Base-by-base conservation (phyloP, 2,113 vertebrate species). In the Lophotis ruficrista region DNA sequence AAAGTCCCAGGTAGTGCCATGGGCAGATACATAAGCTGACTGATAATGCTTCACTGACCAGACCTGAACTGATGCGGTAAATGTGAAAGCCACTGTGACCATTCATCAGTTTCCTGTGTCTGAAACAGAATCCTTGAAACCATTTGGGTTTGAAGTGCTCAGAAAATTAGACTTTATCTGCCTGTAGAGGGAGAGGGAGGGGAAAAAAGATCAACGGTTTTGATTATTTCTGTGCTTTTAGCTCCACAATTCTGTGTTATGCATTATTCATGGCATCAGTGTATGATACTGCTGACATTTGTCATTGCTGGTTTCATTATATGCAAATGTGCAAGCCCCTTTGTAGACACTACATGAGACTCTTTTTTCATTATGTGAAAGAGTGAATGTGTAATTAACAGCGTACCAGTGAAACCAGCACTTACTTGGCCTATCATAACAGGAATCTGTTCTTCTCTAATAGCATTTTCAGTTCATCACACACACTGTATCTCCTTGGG, bases 181-280 rank as follows among this genome's bases (percentile, higher is more conserved):
- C 69, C 23, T 60, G 21, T 35, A 68, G 51, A 81, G 48, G 35
- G 48, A 54, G 48, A 48, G 14, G 14, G 2, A 28, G 21, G 14
- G 15, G 11, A 20, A 45, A 25, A 37, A 60, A 89, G 61, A 94
- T 84, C 72, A 75, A 45, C 0, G 5, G 13, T 8, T 92, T 72
- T 61, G 88, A 95, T 95, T 93, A 82, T 78, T 95, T 60, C 69
- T 89, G 38, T 87, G 57, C 90, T 87, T 91, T 84, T 68, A 89
- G 83, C 66, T 94, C 76, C 27, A 37, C 80, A 31, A 0, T 84
- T 92, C 88, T 50, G 38, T 31, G 9, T 24, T 53, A 88, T 96
- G 79, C 73, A 93, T 96, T 95, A 96, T 96, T 95, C 96, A 96
- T 94, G 53, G 70, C 48, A 69, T 57, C 81, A 45, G 50, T 68